These are phyloP conservation scores for Prolemur simus DNA, from an alignment of 2,113 vertebrate species.

Conservation along the genomic window DNA sequence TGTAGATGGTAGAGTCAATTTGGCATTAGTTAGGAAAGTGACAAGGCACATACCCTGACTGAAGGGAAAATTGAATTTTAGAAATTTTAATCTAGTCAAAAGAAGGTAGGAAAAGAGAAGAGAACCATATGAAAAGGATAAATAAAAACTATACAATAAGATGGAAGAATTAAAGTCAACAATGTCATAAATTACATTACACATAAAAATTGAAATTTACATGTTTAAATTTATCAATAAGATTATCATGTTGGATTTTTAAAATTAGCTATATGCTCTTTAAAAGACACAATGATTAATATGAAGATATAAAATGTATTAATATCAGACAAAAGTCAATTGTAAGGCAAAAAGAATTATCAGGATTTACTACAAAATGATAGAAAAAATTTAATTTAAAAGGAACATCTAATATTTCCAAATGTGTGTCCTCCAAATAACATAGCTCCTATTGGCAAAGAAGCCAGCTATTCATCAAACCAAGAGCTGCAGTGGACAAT, in stretches of 20 bases:
- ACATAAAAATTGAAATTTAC: constrained; percentile 1
- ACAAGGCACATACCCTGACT: not conserved
- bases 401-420: not conserved
- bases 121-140: not conserved
- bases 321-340: not conserved
- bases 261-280: not conserved
- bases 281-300: not conserved
- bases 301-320: not conserved
- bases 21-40: not conserved
- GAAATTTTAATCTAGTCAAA: not conserved
- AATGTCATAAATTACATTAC: not conserved
- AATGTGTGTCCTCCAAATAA: not conserved
- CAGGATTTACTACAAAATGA: not conserved
- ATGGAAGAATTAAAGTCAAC: not conserved
- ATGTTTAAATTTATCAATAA: constrained; percentile 7
- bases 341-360: not conserved
- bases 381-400: not conserved
- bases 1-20: not conserved
- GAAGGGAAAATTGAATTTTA: not conserved
- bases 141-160: not conserved
- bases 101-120: not conserved
- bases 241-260: not conserved
- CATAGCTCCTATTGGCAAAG: not conserved
- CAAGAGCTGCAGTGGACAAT: not conserved
- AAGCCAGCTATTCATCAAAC: not conserved